Conservation (phyloP, 2,888 invertebrate species). For the Hypercompe scribonia region DNA sequence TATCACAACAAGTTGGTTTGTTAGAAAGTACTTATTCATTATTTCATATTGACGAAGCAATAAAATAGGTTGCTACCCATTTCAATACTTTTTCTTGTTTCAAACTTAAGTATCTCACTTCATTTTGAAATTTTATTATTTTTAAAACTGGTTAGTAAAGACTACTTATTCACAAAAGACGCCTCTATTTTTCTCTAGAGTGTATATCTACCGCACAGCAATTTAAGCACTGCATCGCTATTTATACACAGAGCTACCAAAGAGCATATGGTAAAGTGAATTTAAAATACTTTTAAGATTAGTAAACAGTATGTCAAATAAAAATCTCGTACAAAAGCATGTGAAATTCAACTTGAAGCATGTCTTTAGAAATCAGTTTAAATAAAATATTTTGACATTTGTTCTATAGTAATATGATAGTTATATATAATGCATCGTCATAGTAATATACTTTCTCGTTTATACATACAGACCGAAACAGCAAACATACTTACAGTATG, state of each 20-base stretch:
- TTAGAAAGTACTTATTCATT: constrained; percentile 1
- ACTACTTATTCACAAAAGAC: background rate
- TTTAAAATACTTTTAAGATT: background rate
- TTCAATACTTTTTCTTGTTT: background rate
- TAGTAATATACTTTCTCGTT: background rate
- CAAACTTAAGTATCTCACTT: background rate
- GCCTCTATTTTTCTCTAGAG: background rate
- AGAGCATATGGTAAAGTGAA: background rate
- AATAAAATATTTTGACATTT: background rate
- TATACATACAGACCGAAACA: background rate
- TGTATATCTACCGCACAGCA: background rate
- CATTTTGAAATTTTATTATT: background rate
- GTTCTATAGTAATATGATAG: background rate
- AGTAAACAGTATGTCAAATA: background rate
- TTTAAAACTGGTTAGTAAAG: background rate
- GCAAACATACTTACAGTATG: background rate
- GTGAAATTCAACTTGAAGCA: background rate
- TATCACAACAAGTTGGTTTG: constrained; percentile 13
- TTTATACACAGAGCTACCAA: background rate
- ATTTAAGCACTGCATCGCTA: background rate
- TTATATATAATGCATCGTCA: background rate
- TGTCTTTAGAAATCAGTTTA: background rate
- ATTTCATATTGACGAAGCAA: background rate
- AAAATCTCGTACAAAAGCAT: background rate
- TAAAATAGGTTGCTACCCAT: background rate